phyloP scores from a whole-genome alignment of 2,888 invertebrate genomes.

The Melieria crassipennis region DNA sequence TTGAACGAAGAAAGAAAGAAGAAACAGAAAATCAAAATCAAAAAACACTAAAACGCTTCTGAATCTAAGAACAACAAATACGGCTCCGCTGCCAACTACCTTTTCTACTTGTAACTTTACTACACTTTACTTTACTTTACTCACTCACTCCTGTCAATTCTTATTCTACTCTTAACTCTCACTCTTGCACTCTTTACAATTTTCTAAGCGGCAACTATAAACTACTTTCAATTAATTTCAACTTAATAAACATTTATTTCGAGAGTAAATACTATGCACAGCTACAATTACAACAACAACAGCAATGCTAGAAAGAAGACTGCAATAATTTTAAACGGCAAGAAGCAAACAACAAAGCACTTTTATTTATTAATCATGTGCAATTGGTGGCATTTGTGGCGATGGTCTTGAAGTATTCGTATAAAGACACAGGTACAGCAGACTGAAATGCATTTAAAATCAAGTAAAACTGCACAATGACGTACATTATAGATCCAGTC shows the following conservation, averaged over 20 bases:
- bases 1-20: too few species aligned
- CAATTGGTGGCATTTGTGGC: too few species aligned
- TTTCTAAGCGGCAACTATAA: neutral
- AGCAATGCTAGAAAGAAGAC: neutral
- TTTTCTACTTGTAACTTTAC: neutral
- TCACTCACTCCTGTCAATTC: conserved; percentile 5
- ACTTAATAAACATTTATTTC: conserved; percentile 3
- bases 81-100: conserved; percentile 8
- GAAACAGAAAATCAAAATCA: conserved; percentile 25
- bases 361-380: too few species aligned
- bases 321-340: neutral
- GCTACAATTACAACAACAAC: neutral
- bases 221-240: neutral
- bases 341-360: neutral
- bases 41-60: conserved; percentile 16
- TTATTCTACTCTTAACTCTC: conserved; percentile 8
- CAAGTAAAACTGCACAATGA: too few species aligned
- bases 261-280: conserved; percentile 3
- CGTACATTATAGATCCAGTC: too few species aligned
- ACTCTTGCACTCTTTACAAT: conserved; percentile 3
- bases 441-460: too few species aligned
- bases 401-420: too few species aligned
- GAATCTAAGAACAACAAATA: conserved; percentile 8
- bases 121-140: conserved; percentile 8
- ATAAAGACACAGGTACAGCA: too few species aligned